Percentiles rank a stretch among this genome's conserved stretches.
Evolutionary conservation across 2,888 invertebrate species (phyloP).

Genomic region (Cephus pygmeus): DNA sequence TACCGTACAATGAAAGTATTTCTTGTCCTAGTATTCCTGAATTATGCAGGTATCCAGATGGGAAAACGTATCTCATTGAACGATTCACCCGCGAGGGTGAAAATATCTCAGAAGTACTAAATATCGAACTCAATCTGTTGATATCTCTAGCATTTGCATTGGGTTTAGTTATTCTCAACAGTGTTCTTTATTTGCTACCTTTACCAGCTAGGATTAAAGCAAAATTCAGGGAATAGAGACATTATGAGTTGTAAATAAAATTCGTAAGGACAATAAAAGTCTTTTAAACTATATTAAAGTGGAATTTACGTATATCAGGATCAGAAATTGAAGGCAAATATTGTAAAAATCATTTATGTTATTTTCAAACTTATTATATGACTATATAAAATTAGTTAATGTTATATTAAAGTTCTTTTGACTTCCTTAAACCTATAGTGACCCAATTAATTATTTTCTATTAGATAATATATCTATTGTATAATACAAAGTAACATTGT

Average conservation of each 20-base stretch:
- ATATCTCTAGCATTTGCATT: constrained; percentile 85
- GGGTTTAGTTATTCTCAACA: constrained; percentile 84
- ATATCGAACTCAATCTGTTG: constrained; percentile 82
- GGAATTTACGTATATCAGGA: neutral
- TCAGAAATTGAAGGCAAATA: neutral
- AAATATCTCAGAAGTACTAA: constrained; percentile 72
- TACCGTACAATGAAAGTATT: constrained; percentile 68
- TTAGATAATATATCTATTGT: constrained; percentile 24
- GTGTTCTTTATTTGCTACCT: constrained; percentile 86
- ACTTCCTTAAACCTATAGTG: neutral
- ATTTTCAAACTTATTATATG: neutral
- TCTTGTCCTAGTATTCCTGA: constrained; percentile 64
- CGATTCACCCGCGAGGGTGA: constrained; percentile 73
- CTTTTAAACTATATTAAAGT: neutral
- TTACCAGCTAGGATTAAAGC: constrained; percentile 85
- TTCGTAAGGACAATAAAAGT: neutral
- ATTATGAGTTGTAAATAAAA: constrained; percentile 23
- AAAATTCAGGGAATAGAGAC: constrained; percentile 82
- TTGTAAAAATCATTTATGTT: constrained; percentile 1
- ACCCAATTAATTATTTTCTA: neutral
- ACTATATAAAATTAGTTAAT: neutral
- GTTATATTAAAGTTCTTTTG: constrained; percentile 8
- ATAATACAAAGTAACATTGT: constrained; percentile 4
- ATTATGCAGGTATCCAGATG: constrained; percentile 77
- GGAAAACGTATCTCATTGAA: constrained; percentile 78